Evolutionary conservation across 2,797 vertebrate genomes (phyloP).

Genomic region (Pipistrellus nathusii): DNA sequence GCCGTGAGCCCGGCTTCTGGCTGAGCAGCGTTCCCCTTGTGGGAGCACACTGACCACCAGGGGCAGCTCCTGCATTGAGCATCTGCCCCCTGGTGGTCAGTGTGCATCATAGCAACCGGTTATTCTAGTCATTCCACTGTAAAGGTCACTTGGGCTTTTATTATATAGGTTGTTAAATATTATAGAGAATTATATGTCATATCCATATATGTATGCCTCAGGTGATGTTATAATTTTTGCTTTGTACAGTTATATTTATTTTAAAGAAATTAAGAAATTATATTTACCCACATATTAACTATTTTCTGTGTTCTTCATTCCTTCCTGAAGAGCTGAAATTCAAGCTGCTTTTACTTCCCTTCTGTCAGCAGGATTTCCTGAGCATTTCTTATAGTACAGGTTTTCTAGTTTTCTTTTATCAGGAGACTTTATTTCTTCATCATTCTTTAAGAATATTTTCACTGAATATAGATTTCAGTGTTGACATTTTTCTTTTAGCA

Average conservation of each 20-base stretch:
- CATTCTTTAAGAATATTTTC: conserved; percentile 45
- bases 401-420: conserved; percentile 47
- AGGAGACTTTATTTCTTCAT: conserved; percentile 37
- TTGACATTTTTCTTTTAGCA: conserved; percentile 42
- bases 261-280: conserved; percentile 66
- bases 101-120: too few species aligned
- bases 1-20: too few species aligned
- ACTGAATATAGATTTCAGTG: not conserved
- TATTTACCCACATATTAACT: conserved; percentile 70
- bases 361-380: conserved; percentile 51
- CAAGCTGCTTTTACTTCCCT: conserved; percentile 56
- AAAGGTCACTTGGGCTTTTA: too few species aligned
- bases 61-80: too few species aligned
- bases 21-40: too few species aligned
- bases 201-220: conserved; percentile 35
- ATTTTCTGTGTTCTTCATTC: conserved; percentile 59
- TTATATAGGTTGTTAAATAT: not conserved
- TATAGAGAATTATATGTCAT: conserved; percentile 3
- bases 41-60: too few species aligned
- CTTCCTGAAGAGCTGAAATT: conserved; percentile 60
- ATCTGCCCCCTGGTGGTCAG: too few species aligned
- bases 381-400: conserved; percentile 34
- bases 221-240: conserved; percentile 43
- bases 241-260: conserved; percentile 51
- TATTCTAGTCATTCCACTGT: too few species aligned